These are phyloP conservation scores for Melanitta fusca DNA, from an alignment of 2,797 vertebrate genomes.

Conservation along the genomic window DNA sequence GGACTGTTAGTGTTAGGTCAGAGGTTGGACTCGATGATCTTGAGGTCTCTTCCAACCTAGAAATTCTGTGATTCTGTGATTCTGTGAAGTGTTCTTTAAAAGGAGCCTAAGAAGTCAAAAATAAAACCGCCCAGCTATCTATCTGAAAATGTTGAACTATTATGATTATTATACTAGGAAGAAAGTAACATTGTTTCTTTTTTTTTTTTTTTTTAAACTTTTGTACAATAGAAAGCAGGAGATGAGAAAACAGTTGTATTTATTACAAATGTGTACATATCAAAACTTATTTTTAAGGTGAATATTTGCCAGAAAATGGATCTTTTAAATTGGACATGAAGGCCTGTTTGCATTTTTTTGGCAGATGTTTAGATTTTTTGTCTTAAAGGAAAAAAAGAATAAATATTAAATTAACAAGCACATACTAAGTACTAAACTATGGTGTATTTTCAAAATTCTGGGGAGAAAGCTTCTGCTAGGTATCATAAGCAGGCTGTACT, in stretches of 20 bases:
- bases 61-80: too few species aligned
- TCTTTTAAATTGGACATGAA: neutral
- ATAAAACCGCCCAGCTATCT: neutral
- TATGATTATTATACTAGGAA: neutral
- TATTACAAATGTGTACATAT: neutral
- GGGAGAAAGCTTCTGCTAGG: neutral
- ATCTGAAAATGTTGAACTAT: neutral
- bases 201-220: too few species aligned
- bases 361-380: neutral
- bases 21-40: too few species aligned
- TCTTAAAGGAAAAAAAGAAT: neutral
- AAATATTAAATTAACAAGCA: neutral
- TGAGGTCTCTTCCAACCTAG: too few species aligned
- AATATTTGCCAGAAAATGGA: neutral
- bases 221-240: too few species aligned
- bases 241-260: neutral
- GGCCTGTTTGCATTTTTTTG: neutral
- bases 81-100: neutral
- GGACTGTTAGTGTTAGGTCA: too few species aligned
- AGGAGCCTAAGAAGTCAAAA: neutral
- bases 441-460: neutral
- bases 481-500: neutral
- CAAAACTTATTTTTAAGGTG: neutral
- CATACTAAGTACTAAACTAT: neutral
- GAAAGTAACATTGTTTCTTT: neutral